A percentile compares a stretch with the other conserved stretches of the same genome.
Evolutionary conservation across 2,113 vertebrate species (phyloP).

Genomic region (Trachemys scripta): DNA sequence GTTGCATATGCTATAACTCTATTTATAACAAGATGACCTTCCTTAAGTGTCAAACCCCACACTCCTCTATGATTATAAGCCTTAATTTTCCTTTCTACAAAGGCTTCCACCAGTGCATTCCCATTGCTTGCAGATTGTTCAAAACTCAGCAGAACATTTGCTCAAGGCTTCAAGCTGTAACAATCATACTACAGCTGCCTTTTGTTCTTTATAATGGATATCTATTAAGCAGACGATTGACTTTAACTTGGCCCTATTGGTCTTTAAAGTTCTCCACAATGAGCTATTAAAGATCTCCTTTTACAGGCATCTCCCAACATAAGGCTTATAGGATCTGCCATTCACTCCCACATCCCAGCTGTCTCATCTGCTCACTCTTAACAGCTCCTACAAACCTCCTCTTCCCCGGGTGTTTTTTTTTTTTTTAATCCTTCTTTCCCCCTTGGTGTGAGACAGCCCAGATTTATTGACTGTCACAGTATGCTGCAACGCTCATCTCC

Average conservation of each 20-base stretch:
- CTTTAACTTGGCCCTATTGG: conserved; percentile 12
- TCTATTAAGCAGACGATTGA: background rate
- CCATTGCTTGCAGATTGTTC: background rate
- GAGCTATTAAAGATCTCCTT: background rate
- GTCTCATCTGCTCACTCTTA: conserved; percentile 20
- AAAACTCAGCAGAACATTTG: background rate
- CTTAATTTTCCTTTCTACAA: background rate
- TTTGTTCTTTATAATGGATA: background rate
- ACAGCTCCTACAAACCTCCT: background rate
- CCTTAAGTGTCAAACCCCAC: background rate
- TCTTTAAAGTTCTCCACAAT: conserved; percentile 12
- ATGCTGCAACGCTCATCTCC: background rate
- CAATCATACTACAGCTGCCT: fast-evolving
- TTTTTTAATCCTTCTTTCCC: background rate
- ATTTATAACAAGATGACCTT: background rate
- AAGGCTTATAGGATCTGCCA: conserved; percentile 52
- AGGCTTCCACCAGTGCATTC: background rate
- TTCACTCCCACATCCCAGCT: conserved; percentile 39
- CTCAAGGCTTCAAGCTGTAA: background rate
- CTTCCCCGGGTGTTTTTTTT: background rate
- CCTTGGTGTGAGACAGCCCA: background rate
- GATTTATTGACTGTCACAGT: background rate
- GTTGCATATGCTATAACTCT: background rate
- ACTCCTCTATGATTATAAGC: background rate
- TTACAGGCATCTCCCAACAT: background rate